phyloP scores from a whole-genome alignment of 2,888 invertebrate species.

The Noctuana brunneofusca region DNA sequence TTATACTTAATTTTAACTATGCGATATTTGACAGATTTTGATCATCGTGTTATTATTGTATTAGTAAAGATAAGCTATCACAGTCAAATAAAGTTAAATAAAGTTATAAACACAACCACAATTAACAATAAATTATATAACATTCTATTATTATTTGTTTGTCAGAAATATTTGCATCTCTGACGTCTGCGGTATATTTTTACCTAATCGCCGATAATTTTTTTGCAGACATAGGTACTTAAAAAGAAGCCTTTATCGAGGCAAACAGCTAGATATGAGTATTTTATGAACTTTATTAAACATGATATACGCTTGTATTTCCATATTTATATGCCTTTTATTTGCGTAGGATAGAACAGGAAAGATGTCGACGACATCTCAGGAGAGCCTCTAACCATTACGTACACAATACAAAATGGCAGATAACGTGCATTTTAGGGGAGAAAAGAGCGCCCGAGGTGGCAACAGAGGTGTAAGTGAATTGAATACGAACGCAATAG shows the following conservation, averaged over 20 bases:
- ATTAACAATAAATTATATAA: no score
- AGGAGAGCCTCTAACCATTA: constrained; percentile 28
- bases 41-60: no score
- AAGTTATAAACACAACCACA: no score
- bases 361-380: constrained; percentile 20
- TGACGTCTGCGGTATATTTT: no score
- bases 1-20: no score
- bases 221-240: no score
- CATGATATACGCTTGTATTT: neutral
- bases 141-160: no score
- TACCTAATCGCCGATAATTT: no score
- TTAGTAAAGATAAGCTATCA: no score
- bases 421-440: constrained; percentile 43
- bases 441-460: constrained; percentile 40
- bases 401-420: constrained; percentile 45
- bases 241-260: neutral
- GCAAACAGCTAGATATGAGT: neutral
- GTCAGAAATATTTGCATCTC: no score
- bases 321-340: constrained; percentile 5
- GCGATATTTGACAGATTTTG: no score
- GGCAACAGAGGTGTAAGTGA: constrained; percentile 43
- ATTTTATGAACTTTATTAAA: neutral
- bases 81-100: no score
- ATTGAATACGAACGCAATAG: constrained; percentile 34
- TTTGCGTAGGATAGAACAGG: constrained; percentile 5